Base-by-base conservation (phyloP, 1,140 invertebrate species). In the Portunus trituberculatus region DNA sequence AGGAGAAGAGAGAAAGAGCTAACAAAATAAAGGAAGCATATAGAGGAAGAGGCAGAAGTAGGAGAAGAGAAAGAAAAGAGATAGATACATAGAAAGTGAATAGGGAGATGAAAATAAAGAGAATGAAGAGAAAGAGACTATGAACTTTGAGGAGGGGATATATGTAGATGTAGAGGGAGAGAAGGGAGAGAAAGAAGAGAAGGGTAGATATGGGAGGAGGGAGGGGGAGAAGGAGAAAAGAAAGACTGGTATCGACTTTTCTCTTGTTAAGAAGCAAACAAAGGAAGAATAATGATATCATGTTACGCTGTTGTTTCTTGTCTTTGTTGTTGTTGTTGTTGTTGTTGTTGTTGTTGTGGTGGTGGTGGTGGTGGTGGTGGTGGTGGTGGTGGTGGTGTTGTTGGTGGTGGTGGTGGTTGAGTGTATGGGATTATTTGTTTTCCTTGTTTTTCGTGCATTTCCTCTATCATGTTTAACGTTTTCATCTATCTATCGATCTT, bases 241-340 rank as follows among this genome's bases (percentile, higher is more conserved):
- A 76, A 20, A 76, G 67, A 76, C 16, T 0, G 6, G n/a, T 76
- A 76, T 76, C n/a, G 67, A 76, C 67, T 25, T 76, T n/a, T n/a
- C 67, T n/a, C 67, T 59, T 76, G 67, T 76, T n/a, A 76, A 76
- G 67, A 76, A 76, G 67, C 67, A 76, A 76, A 76, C 25, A 76
- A 76, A 76, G 67, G 67, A 3, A n/a, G 67, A 76, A 76, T 76
- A 76, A 76, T 76, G 67, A 25, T n/a, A 76, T n/a, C 67, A n/a
- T n/a, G 20, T 76, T n/a, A 76, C 25, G 67, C 20, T 76, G 67
- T 59, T 59, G 52, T 59, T 12, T 59, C 12, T 39, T 59, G 52
- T 59, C 8, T 59, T 59, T 59, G 4, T 76, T n/a, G 67, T 76
- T 76, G 25, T n/a, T 76, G 20, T 76, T 76, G 67, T n/a, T 76